Percentiles rank a stretch among this genome's conserved stretches.
phyloP scores from a whole-genome alignment of 2,888 invertebrate species.

The Megamerina dolium region DNA sequence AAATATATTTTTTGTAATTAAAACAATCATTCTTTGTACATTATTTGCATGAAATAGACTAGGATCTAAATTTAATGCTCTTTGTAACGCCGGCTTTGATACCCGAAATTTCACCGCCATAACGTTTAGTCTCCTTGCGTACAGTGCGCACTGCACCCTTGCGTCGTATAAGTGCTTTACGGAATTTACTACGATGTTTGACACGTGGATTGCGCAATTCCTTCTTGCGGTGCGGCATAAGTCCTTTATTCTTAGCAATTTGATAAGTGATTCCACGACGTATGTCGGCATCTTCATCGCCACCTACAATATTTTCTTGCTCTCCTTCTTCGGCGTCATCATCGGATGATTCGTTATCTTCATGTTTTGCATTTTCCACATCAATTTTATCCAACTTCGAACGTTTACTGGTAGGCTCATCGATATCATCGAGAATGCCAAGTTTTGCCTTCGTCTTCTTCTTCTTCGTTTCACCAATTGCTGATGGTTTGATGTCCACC shows the following conservation, averaged over 20 bases:
- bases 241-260: conserved; percentile 93
- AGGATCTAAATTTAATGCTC: conserved; percentile 70
- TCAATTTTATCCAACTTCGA: not conserved
- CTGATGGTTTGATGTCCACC: conserved; percentile 13
- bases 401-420: conserved; percentile 5
- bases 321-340: conserved; percentile 51
- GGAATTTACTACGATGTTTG: conserved; percentile 86
- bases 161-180: conserved; percentile 85
- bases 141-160: conserved; percentile 88
- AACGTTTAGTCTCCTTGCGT: conserved; percentile 72
- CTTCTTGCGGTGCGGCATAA: conserved; percentile 85
- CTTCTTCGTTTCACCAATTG: conserved; percentile 16
- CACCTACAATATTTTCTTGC: conserved; percentile 42
- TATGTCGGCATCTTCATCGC: conserved; percentile 40
- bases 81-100: conserved; percentile 86
- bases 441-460: conserved; percentile 28
- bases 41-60: too few species aligned
- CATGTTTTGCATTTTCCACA: conserved; percentile 3
- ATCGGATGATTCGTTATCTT: conserved; percentile 30
- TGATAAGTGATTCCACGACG: conserved; percentile 86
- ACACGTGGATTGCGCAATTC: conserved; percentile 92
- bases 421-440: conserved; percentile 26
- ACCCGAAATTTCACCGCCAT: conserved; percentile 89
- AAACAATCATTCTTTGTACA: too few species aligned
- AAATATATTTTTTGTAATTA: too few species aligned